Evolutionary conservation across 2,888 invertebrate genomes (phyloP), one percentile per base, ranked within the genome.

Genomic region (Marronus borbonicus): DNA sequence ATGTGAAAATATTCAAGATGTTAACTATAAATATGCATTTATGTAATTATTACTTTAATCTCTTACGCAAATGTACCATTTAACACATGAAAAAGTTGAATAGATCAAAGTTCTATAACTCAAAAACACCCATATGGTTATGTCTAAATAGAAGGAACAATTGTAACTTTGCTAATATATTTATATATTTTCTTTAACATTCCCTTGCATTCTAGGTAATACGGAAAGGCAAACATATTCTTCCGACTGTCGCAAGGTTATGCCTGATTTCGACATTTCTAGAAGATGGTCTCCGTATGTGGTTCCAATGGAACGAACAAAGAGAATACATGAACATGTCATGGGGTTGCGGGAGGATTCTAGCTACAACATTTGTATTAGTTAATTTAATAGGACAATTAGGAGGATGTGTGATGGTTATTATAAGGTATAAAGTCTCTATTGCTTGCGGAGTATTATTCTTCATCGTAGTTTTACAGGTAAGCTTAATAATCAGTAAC

Each of bases 241-340:
- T 99, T 84, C 99, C 99, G 36, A 98, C 98, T 83, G 92, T 98
- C 84, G 99, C 99, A 14, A 93, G 99, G 81, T 90, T 99, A 80
- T 99, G 98, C 89, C 93, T 99, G 80, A 98, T 99, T 87, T 97
- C 98, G 84, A 99, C 99, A 84, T 99, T 99, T 91, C 91, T 99
- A 81, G 99, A 99, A 90, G 99, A 99, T 91, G 99, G 99, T 1
- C 92, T 99, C 79, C 93, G 99, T 80, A 99, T 99, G 99, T 99
- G 98, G 95, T 95, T 97, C 86, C 99, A 99, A 89, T 99, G 98
- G 98, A 93, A 93, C 76, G 98, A 99, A 86, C 98, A 98, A 89
- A 92, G 97, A 62, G 98, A 98, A 88, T 99, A 98, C 88, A 98
- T 99, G 97, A 95, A 98, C 88, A 94, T 96, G 91, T 96, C 97